phyloP scores from a whole-genome alignment of 2,113 vertebrate genomes.

The Sigmodon hispidus region DNA sequence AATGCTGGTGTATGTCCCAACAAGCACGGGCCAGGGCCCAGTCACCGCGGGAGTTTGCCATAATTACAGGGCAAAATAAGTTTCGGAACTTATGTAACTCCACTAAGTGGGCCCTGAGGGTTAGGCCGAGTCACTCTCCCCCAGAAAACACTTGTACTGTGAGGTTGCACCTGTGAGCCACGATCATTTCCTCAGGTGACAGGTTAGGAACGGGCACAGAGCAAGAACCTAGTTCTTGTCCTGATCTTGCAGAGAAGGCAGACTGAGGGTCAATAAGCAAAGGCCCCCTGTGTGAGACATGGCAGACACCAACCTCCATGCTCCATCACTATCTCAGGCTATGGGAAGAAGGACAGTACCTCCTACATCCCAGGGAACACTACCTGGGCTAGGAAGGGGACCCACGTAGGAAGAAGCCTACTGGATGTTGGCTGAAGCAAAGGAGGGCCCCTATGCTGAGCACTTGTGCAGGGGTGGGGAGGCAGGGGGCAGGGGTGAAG shows the following conservation, averaged over 20 bases:
- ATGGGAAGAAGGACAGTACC: background rate
- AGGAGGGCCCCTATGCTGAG: background rate
- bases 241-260: constrained; percentile 36
- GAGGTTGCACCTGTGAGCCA: background rate
- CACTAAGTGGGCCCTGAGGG: background rate
- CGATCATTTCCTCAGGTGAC: background rate
- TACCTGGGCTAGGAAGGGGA: background rate
- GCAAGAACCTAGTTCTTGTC: background rate
- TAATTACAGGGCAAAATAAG: constrained; percentile 65
- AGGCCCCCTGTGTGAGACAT: background rate
- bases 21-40: constrained; percentile 47
- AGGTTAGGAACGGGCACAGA: background rate
- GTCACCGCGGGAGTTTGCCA: constrained; percentile 46
- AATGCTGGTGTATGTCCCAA: constrained; percentile 71
- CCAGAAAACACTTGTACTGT: background rate
- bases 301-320: background rate
- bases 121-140: background rate
- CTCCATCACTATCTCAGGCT: no score
- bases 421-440: background rate
- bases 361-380: background rate
- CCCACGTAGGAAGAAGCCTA: background rate
- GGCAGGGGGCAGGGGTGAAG: background rate
- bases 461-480: background rate
- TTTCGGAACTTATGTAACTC: constrained; percentile 61
- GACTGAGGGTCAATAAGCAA: background rate